Evolutionary conservation across 2,797 vertebrate species (phyloP).

Genomic region (Aphelocoma californica): DNA sequence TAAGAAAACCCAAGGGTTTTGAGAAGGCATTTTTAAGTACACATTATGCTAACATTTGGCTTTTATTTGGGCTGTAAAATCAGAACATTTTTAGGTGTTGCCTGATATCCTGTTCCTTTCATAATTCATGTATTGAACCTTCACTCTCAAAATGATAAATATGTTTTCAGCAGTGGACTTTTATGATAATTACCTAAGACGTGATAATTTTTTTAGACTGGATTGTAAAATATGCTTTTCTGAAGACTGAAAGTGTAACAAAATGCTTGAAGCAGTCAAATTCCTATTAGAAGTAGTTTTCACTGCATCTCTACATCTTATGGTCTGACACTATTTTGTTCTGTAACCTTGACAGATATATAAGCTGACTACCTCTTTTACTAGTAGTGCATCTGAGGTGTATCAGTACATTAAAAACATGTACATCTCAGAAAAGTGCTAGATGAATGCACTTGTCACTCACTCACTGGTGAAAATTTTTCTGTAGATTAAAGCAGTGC

Average conservation of each 20-base stretch:
- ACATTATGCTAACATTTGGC: not conserved
- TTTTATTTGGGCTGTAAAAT: not conserved
- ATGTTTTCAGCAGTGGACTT: not conserved
- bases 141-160: not conserved
- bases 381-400: not conserved
- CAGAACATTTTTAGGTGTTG: not conserved
- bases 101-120: not conserved
- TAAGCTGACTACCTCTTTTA: not conserved
- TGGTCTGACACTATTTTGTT: not conserved
- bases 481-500: not conserved
- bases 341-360: not conserved
- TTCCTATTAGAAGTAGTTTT: not conserved
- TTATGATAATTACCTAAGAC: not conserved
- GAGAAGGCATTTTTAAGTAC: not conserved
- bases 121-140: not conserved
- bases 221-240: not conserved
- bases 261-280: not conserved
- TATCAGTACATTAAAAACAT: not conserved
- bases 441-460: not conserved
- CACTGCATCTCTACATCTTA: not conserved
- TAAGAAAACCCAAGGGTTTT: not conserved
- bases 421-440: not conserved
- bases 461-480: not conserved
- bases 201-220: not conserved
- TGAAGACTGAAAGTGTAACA: not conserved